A percentile compares a stretch with the other conserved stretches of the same genome.
phyloP scores from a whole-genome alignment of 2,888 invertebrate species.

The Gortyna flavago region DNA sequence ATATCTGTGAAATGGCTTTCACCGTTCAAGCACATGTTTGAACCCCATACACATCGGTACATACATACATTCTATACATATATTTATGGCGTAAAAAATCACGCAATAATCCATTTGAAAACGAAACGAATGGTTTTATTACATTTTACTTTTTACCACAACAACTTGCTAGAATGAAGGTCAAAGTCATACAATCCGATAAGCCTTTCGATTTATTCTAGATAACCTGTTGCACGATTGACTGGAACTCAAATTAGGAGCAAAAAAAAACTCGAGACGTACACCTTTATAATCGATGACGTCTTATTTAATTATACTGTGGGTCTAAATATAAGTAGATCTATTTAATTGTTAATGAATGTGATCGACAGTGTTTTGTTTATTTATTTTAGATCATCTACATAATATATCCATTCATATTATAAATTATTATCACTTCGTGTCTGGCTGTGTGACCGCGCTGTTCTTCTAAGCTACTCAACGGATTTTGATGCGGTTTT shows the following conservation, averaged over 20 bases:
- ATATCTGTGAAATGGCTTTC: not conserved
- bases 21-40: not conserved
- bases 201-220: conserved; percentile 52
- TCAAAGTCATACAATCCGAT: conserved; percentile 56
- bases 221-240: conserved; percentile 48
- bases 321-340: not conserved
- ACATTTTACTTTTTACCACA: conserved; percentile 35
- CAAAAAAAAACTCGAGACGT: conserved; percentile 44
- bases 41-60: too few relatives aligned
- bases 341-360: not conserved
- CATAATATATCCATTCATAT: too few relatives aligned
- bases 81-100: not conserved
- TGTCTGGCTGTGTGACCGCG: too few relatives aligned
- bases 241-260: conserved; percentile 32
- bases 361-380: not conserved
- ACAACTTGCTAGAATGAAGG: conserved; percentile 54
- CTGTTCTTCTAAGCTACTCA: not conserved
- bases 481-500: not conserved
- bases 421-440: not conserved
- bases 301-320: conserved; percentile 29
- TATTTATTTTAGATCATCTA: not conserved
- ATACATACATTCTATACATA: too few relatives aligned
- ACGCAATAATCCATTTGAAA: conserved; percentile 8
- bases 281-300: conserved; percentile 45
- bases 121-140: not conserved